phyloP scores from a whole-genome alignment of 2,797 vertebrate species.

The Enteromius afrohamiltoni region DNA sequence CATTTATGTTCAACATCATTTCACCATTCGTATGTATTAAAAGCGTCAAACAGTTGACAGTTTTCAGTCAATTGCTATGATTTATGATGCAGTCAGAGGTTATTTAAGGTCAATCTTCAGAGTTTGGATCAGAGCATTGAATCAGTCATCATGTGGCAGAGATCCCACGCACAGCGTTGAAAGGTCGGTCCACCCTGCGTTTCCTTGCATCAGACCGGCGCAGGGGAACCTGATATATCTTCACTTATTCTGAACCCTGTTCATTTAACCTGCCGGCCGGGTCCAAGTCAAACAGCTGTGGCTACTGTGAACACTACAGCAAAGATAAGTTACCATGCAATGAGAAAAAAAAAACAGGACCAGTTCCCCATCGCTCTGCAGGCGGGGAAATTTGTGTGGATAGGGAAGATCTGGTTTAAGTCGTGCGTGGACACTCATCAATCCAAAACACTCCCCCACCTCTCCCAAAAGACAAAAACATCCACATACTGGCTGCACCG shows the following conservation, averaged over 20 bases:
- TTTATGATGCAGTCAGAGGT: slow-evolving; percentile 10
- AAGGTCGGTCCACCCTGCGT: slow-evolving; percentile 30
- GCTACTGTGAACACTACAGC: slow-evolving; percentile 53
- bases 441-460: slow-evolving; percentile 53
- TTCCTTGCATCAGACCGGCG: slow-evolving; percentile 31
- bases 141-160: slow-evolving; percentile 16
- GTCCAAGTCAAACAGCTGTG: slow-evolving; percentile 54
- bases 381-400: slow-evolving; percentile 49
- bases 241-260: slow-evolving; percentile 41
- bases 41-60: background rate
- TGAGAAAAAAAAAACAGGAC: slow-evolving; percentile 46
- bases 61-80: background rate
- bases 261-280: slow-evolving; percentile 41
- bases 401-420: slow-evolving; percentile 52
- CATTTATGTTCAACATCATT: background rate
- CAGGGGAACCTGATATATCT: slow-evolving; percentile 47
- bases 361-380: slow-evolving; percentile 37
- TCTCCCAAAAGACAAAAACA: slow-evolving; percentile 56
- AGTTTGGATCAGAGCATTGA: slow-evolving; percentile 12
- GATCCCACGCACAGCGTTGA: slow-evolving; percentile 34
- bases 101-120: slow-evolving; percentile 10
- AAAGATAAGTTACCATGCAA: slow-evolving; percentile 50
- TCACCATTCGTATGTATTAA: background rate
- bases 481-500: slow-evolving; percentile 39
- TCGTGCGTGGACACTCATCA: slow-evolving; percentile 47